A percentile compares a stretch with the other conserved stretches of the same genome.
phyloP scores from a whole-genome alignment of 2,888 invertebrate species.

The Tipula vernalis region DNA sequence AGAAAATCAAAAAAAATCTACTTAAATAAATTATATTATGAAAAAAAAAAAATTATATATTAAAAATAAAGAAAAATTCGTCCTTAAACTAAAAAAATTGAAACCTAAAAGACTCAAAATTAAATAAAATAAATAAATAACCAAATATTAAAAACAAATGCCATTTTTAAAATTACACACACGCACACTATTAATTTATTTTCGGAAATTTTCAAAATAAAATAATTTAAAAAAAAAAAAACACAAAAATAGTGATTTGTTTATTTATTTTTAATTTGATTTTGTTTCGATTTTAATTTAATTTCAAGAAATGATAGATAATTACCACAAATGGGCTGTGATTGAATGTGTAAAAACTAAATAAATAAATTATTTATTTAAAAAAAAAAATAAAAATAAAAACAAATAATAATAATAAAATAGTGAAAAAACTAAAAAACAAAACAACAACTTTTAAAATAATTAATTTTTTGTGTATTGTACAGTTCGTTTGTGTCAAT shows the following conservation, averaged over 20 bases:
- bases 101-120: not conserved
- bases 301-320: slow-evolving; percentile 13
- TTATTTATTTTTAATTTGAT: not conserved
- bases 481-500: slow-evolving; percentile 21
- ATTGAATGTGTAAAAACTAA: slow-evolving; percentile 23
- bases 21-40: not conserved
- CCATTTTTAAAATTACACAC: not conserved
- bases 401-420: slow-evolving; percentile 8
- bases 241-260: not conserved
- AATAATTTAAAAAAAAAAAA: not conserved
- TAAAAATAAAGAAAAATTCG: not conserved
- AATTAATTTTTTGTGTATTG: slow-evolving; percentile 20
- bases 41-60: not conserved
- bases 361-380: slow-evolving; percentile 17
- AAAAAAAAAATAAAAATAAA: not conserved
- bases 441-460: slow-evolving; percentile 14
- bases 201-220: not conserved
- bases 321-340: slow-evolving; percentile 26
- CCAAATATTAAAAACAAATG: not conserved
- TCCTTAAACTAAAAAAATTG: not conserved
- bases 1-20: slow-evolving; percentile 1
- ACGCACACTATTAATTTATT: not conserved
- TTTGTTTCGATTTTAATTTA: not conserved
- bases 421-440: slow-evolving; percentile 4
- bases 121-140: not conserved